A percentile compares a stretch with the other conserved stretches of the same genome.
These are phyloP conservation scores for Entomobrya multifasciata DNA, from an alignment of 2,888 invertebrate species.

Conservation along the genomic window DNA sequence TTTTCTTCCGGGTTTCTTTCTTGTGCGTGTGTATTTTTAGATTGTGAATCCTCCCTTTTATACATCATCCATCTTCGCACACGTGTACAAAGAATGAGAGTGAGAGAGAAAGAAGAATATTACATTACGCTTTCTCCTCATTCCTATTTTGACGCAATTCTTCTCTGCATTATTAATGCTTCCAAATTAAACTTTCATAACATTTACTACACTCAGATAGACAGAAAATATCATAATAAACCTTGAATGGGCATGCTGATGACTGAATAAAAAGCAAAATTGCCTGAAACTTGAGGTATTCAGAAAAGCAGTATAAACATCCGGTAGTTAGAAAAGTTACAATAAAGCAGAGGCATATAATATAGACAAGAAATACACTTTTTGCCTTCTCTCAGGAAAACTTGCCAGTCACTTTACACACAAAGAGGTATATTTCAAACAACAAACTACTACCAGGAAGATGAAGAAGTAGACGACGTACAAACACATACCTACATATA, in stretches of 20 bases:
- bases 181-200: conserved; percentile 69
- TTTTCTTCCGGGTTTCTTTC: conserved; percentile 11
- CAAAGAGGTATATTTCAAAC: background rate
- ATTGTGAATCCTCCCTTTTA: conserved; percentile 8
- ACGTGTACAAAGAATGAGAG: too few species aligned
- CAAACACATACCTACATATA: too few species aligned
- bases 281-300: conserved; percentile 70
- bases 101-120: conserved; percentile 14
- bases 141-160: conserved; percentile 56
- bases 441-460: too few species aligned
- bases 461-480: too few species aligned
- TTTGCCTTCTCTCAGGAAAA: background rate
- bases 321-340: conserved; percentile 68
- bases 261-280: conserved; percentile 66
- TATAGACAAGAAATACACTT: background rate
- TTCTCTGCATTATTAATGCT: conserved; percentile 65
- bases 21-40: background rate
- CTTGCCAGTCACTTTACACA: background rate
- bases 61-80: background rate
- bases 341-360: conserved; percentile 9
- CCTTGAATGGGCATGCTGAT: conserved; percentile 61
- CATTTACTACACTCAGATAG: conserved; percentile 33
- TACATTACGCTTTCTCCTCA: conserved; percentile 48
- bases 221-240: conserved; percentile 58
- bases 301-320: conserved; percentile 71